A percentile compares a stretch with the other conserved stretches of the same genome.
These are phyloP conservation scores for Corydoras maculifer DNA, from an alignment of 2,113 vertebrate genomes.

Conservation along the genomic window DNA sequence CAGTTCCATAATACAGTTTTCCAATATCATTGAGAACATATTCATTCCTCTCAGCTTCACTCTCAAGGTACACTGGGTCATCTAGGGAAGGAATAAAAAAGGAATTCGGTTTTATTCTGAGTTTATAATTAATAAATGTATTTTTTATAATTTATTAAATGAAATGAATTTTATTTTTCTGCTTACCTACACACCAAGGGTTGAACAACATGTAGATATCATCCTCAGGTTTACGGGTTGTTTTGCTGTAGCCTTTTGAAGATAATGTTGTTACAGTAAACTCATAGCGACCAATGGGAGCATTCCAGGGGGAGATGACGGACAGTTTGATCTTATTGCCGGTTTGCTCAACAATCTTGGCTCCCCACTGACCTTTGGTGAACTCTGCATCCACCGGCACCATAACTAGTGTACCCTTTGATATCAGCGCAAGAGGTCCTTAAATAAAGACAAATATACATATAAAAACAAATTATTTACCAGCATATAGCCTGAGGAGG, in stretches of 20 bases:
- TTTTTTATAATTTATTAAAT: neutral
- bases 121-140: neutral
- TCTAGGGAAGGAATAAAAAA: neutral
- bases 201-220: slow-evolving; percentile 82
- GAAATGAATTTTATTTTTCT: neutral
- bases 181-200: slow-evolving; percentile 60
- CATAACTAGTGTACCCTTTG: slow-evolving; percentile 78
- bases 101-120: neutral
- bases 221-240: slow-evolving; percentile 56
- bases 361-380: slow-evolving; percentile 70
- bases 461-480: neutral
- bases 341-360: slow-evolving; percentile 61
- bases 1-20: slow-evolving; percentile 83
- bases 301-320: slow-evolving; percentile 63
- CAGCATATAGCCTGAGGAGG: neutral
- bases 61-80: slow-evolving; percentile 63
- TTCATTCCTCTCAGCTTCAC: slow-evolving; percentile 71
- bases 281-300: slow-evolving; percentile 75
- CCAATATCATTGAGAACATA: slow-evolving; percentile 84
- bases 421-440: slow-evolving; percentile 72
- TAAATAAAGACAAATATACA: slow-evolving; percentile 14
- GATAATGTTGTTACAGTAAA: slow-evolving; percentile 63
- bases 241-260: slow-evolving; percentile 48
- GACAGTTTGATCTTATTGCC: slow-evolving; percentile 60
- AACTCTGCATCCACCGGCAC: slow-evolving; percentile 66